Conservation (phyloP, 2,888 invertebrate genomes). For the Athetis lepigone region DNA sequence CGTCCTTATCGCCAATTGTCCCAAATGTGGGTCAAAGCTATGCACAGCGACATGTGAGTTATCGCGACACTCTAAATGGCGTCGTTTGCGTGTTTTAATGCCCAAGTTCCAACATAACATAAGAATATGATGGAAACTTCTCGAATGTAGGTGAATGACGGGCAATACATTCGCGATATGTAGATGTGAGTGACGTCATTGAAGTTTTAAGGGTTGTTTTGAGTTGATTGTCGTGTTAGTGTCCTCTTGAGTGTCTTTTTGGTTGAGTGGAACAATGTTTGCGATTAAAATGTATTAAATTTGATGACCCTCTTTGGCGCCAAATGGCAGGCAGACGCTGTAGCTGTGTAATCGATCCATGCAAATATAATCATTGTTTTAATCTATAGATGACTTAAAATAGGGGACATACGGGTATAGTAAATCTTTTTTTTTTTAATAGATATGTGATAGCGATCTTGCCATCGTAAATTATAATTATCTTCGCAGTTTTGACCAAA, state of each 20-base stretch:
- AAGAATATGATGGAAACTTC: conserved; percentile 63
- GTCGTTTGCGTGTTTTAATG: conserved; percentile 64
- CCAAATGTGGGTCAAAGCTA: conserved; percentile 52
- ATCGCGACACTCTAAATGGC: conserved; percentile 49
- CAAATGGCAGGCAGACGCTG: no score
- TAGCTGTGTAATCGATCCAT: no score
- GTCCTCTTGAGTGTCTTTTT: conserved; percentile 26
- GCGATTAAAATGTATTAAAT: conserved; percentile 14
- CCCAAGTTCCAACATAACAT: conserved; percentile 62
- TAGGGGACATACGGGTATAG: no score
- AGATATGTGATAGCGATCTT: no score
- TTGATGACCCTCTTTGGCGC: no score
- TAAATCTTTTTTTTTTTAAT: no score
- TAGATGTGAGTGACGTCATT: conserved; percentile 49
- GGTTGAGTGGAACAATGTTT: background rate
- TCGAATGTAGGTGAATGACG: conserved; percentile 54
- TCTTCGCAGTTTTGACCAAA: no score
- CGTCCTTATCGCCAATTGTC: conserved; percentile 51
- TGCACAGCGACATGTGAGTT: conserved; percentile 56
- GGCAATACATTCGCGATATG: conserved; percentile 56
- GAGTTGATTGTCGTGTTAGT: conserved; percentile 16
- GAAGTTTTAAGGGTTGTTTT: conserved; percentile 42
- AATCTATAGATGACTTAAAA: no score
- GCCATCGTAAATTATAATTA: no score
- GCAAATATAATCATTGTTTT: no score